Conservation (phyloP, 2,113 vertebrate species). For the Marcusenius ussheri region DNA sequence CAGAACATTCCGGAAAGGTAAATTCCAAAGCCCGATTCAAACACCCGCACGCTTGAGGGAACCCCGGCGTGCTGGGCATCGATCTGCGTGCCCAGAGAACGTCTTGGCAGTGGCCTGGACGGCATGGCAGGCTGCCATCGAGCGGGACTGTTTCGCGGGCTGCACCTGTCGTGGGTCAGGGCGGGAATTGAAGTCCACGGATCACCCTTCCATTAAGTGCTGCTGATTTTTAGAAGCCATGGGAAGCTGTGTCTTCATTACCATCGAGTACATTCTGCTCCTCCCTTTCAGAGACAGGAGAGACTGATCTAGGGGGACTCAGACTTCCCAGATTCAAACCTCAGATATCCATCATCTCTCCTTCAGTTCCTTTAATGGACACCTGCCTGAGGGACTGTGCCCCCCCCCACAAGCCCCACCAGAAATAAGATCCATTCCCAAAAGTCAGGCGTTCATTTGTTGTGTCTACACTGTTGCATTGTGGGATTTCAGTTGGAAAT, state of each 20-base stretch:
- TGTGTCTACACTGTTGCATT: slow-evolving; percentile 39
- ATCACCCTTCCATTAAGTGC: slow-evolving; percentile 30
- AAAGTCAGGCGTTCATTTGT: slow-evolving; percentile 34
- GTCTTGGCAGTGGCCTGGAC: background rate
- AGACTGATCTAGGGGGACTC: slow-evolving; percentile 19
- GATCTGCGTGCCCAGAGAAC: background rate
- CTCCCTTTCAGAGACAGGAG: background rate
- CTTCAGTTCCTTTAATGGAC: slow-evolving; percentile 5
- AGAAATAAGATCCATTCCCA: slow-evolving; percentile 38
- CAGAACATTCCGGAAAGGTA: background rate
- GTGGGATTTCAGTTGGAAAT: slow-evolving; percentile 37
- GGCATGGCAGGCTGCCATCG: slow-evolving; percentile 41
- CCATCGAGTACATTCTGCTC: background rate
- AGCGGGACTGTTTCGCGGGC: slow-evolving; percentile 32
- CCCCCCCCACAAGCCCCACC: background rate
- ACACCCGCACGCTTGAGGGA: background rate
- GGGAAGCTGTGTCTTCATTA: background rate
- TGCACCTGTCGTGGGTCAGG: slow-evolving; percentile 42
- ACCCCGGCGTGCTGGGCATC: background rate
- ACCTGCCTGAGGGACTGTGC: background rate
- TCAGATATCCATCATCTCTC: slow-evolving; percentile 48
- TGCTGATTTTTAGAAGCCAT: slow-evolving; percentile 40
- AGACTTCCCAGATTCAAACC: slow-evolving; percentile 21
- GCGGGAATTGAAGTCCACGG: slow-evolving; percentile 28
- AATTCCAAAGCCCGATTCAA: background rate